Base-by-base conservation (phyloP, 2,888 invertebrate species). In the Cactoblastis cactorum region DNA sequence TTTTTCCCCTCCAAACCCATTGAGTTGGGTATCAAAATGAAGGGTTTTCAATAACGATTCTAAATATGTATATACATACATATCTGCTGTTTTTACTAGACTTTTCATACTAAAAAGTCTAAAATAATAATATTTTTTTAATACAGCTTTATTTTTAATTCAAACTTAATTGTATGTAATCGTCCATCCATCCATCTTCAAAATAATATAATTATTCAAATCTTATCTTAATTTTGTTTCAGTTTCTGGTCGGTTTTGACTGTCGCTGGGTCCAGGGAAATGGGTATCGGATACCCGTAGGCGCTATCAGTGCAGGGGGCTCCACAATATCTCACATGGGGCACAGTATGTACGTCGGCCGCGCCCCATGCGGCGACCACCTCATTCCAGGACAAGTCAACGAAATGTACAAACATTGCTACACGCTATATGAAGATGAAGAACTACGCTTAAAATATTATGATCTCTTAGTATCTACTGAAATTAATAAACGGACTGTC, bases 331-430 rank as follows among this genome's bases (percentile, higher is more conserved):
- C 74, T 48, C 74, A 75, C 48, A 74, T 80, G 14, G 55, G 49
- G 17, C 91, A 91, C 55, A 83, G 80, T 45, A 62, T 94, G 9
- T 94, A 90, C 69, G 91, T 95, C 0, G 93, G 94, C 11, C 90
- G 96, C 59, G 94, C 93, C 0, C 82, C 85, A 28, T 93, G 94
- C 69, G 92, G 93, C 58, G 94, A 94, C 14, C 93, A 92, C 48
- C 73, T 95, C 3, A 91, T 96, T 63, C 95, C 95, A 37, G 97
- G 96, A 12, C 96, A 96, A 83, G 79, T 95, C 11, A 83, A 83
- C 50, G 68, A 74, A 0, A 91, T 94, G 15, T 95, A 96, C 67
- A 92, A 92, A 38, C 92, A 92, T 0, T 93, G 93, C 59, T 96
- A 96, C 66, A 76, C 96, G 12, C 83, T 95, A 39, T 96, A 63